These are phyloP conservation scores for Brachypteracias leptosomus DNA, from an alignment of 2,113 vertebrate species.

Conservation along the genomic window DNA sequence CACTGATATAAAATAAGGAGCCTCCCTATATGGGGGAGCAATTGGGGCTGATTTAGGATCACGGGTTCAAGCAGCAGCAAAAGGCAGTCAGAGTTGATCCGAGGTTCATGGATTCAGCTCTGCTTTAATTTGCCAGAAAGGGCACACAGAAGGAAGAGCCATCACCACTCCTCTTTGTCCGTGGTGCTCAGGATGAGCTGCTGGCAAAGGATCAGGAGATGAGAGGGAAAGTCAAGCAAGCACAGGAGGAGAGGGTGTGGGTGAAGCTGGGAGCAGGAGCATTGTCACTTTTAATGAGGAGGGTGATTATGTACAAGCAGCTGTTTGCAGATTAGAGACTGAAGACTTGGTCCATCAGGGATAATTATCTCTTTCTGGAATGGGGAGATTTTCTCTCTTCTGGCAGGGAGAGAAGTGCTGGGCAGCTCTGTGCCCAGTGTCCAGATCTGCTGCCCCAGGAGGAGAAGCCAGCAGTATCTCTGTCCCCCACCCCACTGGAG, in stretches of 20 bases:
- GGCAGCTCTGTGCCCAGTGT: background rate
- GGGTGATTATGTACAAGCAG: conserved; percentile 2
- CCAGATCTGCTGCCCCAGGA: background rate
- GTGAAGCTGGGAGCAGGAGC: background rate
- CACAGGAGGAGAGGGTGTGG: background rate
- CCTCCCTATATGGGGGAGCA: fast-evolving
- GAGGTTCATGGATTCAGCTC: background rate
- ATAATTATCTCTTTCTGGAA: conserved; percentile 31
- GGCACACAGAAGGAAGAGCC: fast-evolving
- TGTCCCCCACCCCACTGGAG: background rate
- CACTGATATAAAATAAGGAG: background rate
- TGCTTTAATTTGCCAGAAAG: background rate
- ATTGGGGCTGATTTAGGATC: background rate
- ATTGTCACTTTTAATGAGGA: conserved; percentile 9
- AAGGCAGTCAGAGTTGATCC: background rate
- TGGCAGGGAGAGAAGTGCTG: background rate
- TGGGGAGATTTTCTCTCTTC: background rate
- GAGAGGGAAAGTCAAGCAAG: background rate
- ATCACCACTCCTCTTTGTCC: background rate
- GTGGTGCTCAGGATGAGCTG: background rate
- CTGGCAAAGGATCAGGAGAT: background rate
- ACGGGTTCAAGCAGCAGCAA: background rate
- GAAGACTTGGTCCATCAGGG: background rate
- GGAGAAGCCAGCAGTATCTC: background rate
- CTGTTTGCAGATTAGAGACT: conserved; percentile 19